Evolutionary conservation across 2,888 invertebrate genomes (phyloP).

Genomic region (Lycocerus yunnanus): DNA sequence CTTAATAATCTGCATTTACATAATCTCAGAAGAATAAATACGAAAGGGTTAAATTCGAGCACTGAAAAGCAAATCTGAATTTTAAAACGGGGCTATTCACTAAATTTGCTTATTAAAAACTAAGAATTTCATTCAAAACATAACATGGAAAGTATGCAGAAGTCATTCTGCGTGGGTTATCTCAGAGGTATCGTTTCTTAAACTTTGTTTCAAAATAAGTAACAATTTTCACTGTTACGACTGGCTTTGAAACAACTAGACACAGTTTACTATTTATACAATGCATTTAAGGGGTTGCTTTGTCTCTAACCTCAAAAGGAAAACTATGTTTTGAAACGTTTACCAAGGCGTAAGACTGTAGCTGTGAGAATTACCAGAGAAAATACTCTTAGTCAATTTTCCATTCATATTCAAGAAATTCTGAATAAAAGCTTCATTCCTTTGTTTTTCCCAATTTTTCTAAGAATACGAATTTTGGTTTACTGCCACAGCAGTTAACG

Average conservation of each 20-base stretch:
- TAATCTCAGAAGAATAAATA: not conserved
- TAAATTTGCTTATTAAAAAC: not conserved
- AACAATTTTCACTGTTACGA: not conserved
- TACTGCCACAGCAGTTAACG: too few species aligned
- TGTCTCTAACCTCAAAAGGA: not conserved
- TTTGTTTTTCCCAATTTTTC: too few species aligned
- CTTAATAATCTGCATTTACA: not conserved
- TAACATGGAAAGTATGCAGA: not conserved
- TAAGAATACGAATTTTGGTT: too few species aligned
- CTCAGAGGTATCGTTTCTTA: not conserved
- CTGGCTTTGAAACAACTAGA: not conserved
- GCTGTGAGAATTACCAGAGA: not conserved
- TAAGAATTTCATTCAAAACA: not conserved
- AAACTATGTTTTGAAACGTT: not conserved
- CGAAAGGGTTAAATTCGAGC: not conserved
- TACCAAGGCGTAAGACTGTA: not conserved
- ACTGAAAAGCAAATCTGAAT: not conserved
- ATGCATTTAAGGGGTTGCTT: not conserved
- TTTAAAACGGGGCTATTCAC: not conserved
- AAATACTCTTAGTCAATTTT: too few species aligned
- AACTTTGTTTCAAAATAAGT: not conserved
- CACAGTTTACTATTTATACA: not conserved
- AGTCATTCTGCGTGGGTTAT: not conserved
- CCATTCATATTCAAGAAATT: too few species aligned
- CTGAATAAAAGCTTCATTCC: too few species aligned